Evolutionary conservation across 2,113 vertebrate genomes (phyloP).

Genomic region (Ovis aries): ARS-UI_Ramb_v3.0 NC_056059.1:98922001-98922500

Average conservation of each 20-base stretch:
- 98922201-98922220: slow-evolving; percentile 81
- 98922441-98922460: neutral
- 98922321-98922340: slow-evolving; percentile 96
- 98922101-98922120: neutral
- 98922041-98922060: neutral
- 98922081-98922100: neutral
- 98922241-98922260: slow-evolving; percentile 95
- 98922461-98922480: slow-evolving; percentile 21
- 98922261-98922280: slow-evolving; percentile 99
- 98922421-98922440: neutral
- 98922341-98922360: slow-evolving; percentile 86
- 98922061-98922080: neutral
- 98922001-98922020: neutral
- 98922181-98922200: neutral
- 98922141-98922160: neutral
- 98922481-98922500: slow-evolving; percentile 31
- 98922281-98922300: slow-evolving; percentile 91
- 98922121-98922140: neutral
- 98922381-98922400: neutral
- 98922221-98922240: slow-evolving; percentile 94
- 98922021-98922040: slow-evolving; percentile 2
- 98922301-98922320: slow-evolving; percentile 95
- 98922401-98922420: neutral
- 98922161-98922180: neutral
- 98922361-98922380: slow-evolving; percentile 81